Evolutionary conservation across 2,888 invertebrate genomes (phyloP), one percentile per base, ranked within the genome.

Genomic region (Masnerella sp.): DNA sequence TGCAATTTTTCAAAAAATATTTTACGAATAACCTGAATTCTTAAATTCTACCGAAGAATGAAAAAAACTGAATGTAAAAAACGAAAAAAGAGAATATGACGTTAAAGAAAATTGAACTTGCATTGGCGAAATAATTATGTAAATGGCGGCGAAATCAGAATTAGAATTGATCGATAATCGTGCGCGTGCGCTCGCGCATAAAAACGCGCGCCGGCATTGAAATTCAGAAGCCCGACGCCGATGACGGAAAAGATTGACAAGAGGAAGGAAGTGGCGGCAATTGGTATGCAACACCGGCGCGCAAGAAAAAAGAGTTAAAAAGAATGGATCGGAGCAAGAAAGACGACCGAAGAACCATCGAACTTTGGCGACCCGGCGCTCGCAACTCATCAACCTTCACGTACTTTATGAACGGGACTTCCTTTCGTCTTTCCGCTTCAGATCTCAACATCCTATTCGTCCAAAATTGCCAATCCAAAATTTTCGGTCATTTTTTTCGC

Each of bases 231-330:
- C 74, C 62, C 69, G 76, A 70, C 76, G 77, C 36, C 74, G 77
- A 77, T 79, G 80, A 79, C 80, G 82, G 81, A 81, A 78, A 80
- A 80, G 78, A 80, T 79, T 76, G 82, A 80, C 80, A 77, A 79
- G 81, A 85, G 86, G 86, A 87, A 87, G 87, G 86, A 87, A 87
- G 86, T 85, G 81, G 75, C 77, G 76, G 76, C 82, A 77, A 82
- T 87, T 86, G 80, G 81, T 84, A 87, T 87, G 83, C 87, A 81
- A 80, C 82, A 78, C 78, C 77, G 59, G 56, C 45, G 32, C 38
- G 30, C 32, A 30, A 59, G 38, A 74, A 64, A 49, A 69, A 62
- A 36, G 47, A 30, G 52, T 43, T 14, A 54, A 59, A 43, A 62
- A 56, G 51, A 49, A 58, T 36, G 20, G 45, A 36, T 14, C 17